Evolutionary conservation across 2,888 invertebrate species (phyloP).

Genomic region (Druceiella hillmani): DNA sequence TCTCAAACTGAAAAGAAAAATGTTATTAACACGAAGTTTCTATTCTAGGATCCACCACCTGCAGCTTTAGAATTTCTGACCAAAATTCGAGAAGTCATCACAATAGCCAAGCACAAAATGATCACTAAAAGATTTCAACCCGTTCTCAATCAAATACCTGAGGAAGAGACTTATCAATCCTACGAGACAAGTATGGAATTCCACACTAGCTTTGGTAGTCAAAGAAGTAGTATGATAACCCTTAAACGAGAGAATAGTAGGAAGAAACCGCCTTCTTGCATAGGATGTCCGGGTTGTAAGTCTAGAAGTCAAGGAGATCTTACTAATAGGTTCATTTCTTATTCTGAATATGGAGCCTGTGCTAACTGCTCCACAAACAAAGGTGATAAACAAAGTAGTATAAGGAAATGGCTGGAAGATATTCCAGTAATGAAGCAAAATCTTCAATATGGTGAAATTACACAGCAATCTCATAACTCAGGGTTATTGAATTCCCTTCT

Average conservation of each 20-base stretch:
- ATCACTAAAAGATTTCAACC: slow-evolving; percentile 74
- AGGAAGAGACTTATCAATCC: slow-evolving; percentile 59
- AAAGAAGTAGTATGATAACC: slow-evolving; percentile 52
- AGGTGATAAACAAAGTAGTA: slow-evolving; percentile 69
- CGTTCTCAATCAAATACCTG: slow-evolving; percentile 72
- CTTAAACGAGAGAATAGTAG: slow-evolving; percentile 58
- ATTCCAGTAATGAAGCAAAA: slow-evolving; percentile 50
- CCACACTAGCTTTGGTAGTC: slow-evolving; percentile 44
- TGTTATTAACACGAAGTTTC: too few relatives aligned
- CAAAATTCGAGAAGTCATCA: slow-evolving; percentile 86
- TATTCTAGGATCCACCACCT: slow-evolving; percentile 78
- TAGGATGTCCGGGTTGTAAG: slow-evolving; percentile 64
- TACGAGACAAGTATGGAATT: slow-evolving; percentile 47
- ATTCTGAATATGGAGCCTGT: slow-evolving; percentile 42
- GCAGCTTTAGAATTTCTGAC: slow-evolving; percentile 85
- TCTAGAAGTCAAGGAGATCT: slow-evolving; percentile 29
- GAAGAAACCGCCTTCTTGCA: slow-evolving; percentile 47
- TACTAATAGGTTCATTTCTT: slow-evolving; percentile 39
- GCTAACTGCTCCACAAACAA: slow-evolving; percentile 49
- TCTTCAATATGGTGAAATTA: slow-evolving; percentile 31
- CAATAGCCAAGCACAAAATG: slow-evolving; percentile 87
- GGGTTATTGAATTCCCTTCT: slow-evolving; percentile 35
- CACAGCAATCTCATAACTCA: slow-evolving; percentile 28
- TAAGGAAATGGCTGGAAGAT: slow-evolving; percentile 70
- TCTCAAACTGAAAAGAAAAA: too few relatives aligned